phyloP scores from a whole-genome alignment of 1,140 invertebrate species.

The Trachymyrmex septentrionalis region DNA sequence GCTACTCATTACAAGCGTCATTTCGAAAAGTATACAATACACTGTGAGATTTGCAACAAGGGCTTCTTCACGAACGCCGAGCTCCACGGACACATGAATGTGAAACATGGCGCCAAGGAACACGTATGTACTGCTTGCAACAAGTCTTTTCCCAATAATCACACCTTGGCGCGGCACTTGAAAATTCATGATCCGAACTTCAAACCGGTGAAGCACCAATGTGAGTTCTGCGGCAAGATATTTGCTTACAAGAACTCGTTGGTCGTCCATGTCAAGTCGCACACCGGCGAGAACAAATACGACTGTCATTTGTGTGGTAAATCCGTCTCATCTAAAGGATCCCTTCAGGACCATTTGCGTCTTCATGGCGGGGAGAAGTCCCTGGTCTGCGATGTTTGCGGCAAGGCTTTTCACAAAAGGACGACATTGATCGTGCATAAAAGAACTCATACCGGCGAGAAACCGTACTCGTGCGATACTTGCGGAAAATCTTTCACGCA shows the following conservation, averaged over 20 bases:
- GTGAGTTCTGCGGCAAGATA: slow-evolving; percentile 85
- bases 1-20: slow-evolving; percentile 83
- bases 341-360: slow-evolving; percentile 87
- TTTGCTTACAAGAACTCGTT: slow-evolving; percentile 86
- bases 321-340: slow-evolving; percentile 79
- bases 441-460: slow-evolving; percentile 90
- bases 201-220: slow-evolving; percentile 82
- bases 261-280: slow-evolving; percentile 85
- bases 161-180: slow-evolving; percentile 82
- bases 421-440: slow-evolving; percentile 90
- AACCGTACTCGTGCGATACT: slow-evolving; percentile 91
- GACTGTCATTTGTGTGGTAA: slow-evolving; percentile 91
- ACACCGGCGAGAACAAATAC: slow-evolving; percentile 92
- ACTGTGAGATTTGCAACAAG: slow-evolving; percentile 84
- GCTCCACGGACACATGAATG: slow-evolving; percentile 81
- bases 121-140: slow-evolving; percentile 79
- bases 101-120: slow-evolving; percentile 81
- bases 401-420: slow-evolving; percentile 90
- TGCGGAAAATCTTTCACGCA: slow-evolving; percentile 94
- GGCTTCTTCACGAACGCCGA: slow-evolving; percentile 85
- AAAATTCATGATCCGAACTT: slow-evolving; percentile 87
- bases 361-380: slow-evolving; percentile 88
- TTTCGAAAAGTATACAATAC: slow-evolving; percentile 81
- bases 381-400: slow-evolving; percentile 90
- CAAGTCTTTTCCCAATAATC: slow-evolving; percentile 82